Evolutionary conservation across 2,797 vertebrate genomes (phyloP).

Genomic region (Trematomus bernacchii): DNA sequence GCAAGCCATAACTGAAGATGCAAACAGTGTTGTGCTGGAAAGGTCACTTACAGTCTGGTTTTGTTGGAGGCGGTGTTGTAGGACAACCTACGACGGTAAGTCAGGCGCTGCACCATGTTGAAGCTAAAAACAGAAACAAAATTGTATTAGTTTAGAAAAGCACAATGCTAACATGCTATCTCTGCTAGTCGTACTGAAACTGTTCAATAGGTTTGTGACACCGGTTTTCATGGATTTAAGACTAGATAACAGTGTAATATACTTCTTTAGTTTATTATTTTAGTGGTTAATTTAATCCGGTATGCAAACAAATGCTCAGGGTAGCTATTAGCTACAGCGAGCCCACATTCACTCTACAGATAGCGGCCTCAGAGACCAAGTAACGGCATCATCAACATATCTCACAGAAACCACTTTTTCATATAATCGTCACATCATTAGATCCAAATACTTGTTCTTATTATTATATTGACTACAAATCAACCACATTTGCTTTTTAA

Average conservation of each 20-base stretch:
- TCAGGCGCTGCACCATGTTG: constrained; percentile 98
- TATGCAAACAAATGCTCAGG: fast-evolving
- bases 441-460: fast-evolving
- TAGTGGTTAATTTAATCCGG: fast-evolving
- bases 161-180: constrained; percentile 24
- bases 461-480: fast-evolving
- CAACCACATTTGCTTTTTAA: fast-evolving
- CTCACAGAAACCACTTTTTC: fast-evolving
- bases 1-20: no score
- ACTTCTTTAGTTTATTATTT: fast-evolving
- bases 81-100: constrained; percentile 98
- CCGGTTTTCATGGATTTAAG: fast-evolving
- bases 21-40: fast-evolving
- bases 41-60: constrained; percentile 94
- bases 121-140: constrained; percentile 57
- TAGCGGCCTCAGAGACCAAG: constrained; percentile 17
- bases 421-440: constrained; percentile 10
- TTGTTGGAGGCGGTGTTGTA: constrained; percentile 99
- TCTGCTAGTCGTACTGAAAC: neutral
- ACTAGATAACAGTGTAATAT: fast-evolving
- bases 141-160: fast-evolving
- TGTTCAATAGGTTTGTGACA: neutral
- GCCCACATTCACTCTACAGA: fast-evolving
- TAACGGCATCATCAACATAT: neutral
- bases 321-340: fast-evolving